phyloP scores from a whole-genome alignment of 2,888 invertebrate genomes.

The Congeria kusceri region DNA sequence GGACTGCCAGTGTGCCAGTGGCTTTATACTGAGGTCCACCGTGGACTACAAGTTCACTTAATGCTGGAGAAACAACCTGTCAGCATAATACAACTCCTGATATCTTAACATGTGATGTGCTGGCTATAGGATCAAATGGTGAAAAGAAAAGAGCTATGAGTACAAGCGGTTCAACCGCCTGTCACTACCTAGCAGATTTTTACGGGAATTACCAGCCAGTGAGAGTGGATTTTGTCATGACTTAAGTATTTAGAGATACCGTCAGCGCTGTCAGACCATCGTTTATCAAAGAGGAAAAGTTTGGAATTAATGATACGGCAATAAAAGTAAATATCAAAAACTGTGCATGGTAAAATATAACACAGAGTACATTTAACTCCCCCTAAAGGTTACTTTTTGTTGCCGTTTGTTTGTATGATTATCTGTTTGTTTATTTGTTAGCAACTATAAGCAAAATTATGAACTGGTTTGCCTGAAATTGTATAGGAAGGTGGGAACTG shows the following conservation, averaged over 20 bases:
- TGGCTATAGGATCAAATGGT: neutral
- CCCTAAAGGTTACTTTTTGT: too few relatives aligned
- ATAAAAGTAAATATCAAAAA: neutral
- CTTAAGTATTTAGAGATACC: neutral
- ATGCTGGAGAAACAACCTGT: conserved; percentile 12
- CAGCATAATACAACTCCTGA: neutral
- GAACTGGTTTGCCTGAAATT: too few relatives aligned
- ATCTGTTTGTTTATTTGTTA: too few relatives aligned
- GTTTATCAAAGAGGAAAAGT: conserved; percentile 16
- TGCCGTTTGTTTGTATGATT: neutral
- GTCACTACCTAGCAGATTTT: conserved; percentile 12
- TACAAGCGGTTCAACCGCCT: neutral
- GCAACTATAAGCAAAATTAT: too few relatives aligned
- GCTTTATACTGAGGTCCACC: neutral
- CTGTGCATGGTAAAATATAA: neutral
- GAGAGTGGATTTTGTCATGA: conserved; percentile 1
- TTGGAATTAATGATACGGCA: conserved; percentile 21
- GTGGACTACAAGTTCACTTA: too few relatives aligned
- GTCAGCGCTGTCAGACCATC: neutral
- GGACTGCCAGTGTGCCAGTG: conserved; percentile 13
- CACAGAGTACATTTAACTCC: too few relatives aligned
- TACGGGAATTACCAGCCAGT: conserved; percentile 34
- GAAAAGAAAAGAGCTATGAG: neutral
- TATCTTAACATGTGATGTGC: conserved; percentile 14
- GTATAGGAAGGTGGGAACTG: too few relatives aligned